Conservation (phyloP, 2,888 invertebrate genomes). For the Dicranocentrus wangi region DNA sequence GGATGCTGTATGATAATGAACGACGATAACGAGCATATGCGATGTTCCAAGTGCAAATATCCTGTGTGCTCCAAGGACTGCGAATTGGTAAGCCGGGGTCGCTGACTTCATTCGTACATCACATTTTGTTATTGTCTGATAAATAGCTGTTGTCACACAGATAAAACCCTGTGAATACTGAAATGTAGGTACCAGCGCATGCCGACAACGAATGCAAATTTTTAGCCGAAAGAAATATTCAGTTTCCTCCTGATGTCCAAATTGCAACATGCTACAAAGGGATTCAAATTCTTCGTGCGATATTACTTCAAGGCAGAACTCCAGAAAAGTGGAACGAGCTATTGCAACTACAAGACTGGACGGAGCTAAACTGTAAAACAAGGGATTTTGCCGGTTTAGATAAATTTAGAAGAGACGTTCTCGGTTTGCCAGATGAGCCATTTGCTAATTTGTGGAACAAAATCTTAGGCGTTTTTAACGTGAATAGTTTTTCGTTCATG, state of each 20-base stretch:
- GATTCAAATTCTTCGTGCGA: slow-evolving; percentile 59
- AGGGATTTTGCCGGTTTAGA: slow-evolving; percentile 33
- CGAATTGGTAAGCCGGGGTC: slow-evolving; percentile 73
- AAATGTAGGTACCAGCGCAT: slow-evolving; percentile 43
- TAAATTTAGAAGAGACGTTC: slow-evolving; percentile 35
- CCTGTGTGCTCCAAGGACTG: slow-evolving; percentile 84
- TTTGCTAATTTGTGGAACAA: slow-evolving; percentile 48
- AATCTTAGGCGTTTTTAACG: slow-evolving; percentile 60
- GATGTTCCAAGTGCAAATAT: slow-evolving; percentile 86
- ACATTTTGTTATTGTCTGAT: no score
- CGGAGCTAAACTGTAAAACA: slow-evolving; percentile 42
- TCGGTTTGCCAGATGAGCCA: slow-evolving; percentile 56
- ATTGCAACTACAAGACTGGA: slow-evolving; percentile 64
- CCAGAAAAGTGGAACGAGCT: slow-evolving; percentile 56
- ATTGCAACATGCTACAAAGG: slow-evolving; percentile 67
- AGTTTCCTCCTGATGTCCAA: slow-evolving; percentile 61
- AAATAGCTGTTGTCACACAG: no score
- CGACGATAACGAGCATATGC: slow-evolving; percentile 57
- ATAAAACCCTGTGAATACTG: no score
- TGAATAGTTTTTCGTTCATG: slow-evolving; percentile 64
- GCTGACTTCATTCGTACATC: no score
- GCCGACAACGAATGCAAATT: slow-evolving; percentile 62
- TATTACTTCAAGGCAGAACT: slow-evolving; percentile 55
- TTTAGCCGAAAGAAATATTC: slow-evolving; percentile 54
- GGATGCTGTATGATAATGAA: slow-evolving; percentile 63